These are phyloP conservation scores for Scomber japonicus DNA, from an alignment of 2,113 vertebrate genomes.

Conservation along the genomic window DNA sequence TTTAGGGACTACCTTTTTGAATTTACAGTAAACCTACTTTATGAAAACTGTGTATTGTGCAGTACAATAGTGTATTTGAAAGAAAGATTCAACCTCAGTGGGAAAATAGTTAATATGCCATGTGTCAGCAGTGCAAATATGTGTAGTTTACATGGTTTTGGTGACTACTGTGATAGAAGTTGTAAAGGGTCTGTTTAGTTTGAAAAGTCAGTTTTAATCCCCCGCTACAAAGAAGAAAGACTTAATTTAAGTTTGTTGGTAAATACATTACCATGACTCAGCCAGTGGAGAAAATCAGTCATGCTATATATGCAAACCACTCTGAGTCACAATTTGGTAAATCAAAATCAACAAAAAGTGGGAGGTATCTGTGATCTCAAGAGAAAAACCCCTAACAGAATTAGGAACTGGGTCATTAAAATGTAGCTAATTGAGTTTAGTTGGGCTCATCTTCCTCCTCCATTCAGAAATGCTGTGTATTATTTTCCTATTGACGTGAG, in stretches of 20 bases:
- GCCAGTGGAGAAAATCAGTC: slow-evolving; percentile 40
- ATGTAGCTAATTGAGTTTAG: neutral
- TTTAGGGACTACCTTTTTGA: neutral
- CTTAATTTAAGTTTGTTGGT: slow-evolving; percentile 27
- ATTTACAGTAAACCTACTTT: neutral
- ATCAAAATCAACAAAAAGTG: slow-evolving; percentile 32
- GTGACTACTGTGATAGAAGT: neutral
- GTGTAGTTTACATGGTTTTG: neutral
- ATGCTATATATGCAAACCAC: slow-evolving; percentile 27
- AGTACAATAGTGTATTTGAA: neutral
- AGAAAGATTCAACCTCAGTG: neutral
- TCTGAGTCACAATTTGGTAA: slow-evolving; percentile 56
- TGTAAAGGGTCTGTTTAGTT: too few species aligned
- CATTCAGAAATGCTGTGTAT: neutral
- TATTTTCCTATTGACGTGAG: neutral
- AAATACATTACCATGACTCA: slow-evolving; percentile 50
- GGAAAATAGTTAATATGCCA: neutral
- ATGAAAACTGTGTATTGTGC: neutral
- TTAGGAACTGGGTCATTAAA: slow-evolving; percentile 15
- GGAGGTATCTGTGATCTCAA: slow-evolving; percentile 19
- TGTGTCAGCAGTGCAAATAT: neutral
- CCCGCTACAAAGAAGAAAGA: neutral
- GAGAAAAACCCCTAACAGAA: neutral
- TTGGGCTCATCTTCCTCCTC: neutral
- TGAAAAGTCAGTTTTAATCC: neutral